Evolutionary conservation across 2,888 invertebrate species (phyloP), one percentile per base, ranked within the genome.

Genomic region (Chrysopilus asiliformis): DNA sequence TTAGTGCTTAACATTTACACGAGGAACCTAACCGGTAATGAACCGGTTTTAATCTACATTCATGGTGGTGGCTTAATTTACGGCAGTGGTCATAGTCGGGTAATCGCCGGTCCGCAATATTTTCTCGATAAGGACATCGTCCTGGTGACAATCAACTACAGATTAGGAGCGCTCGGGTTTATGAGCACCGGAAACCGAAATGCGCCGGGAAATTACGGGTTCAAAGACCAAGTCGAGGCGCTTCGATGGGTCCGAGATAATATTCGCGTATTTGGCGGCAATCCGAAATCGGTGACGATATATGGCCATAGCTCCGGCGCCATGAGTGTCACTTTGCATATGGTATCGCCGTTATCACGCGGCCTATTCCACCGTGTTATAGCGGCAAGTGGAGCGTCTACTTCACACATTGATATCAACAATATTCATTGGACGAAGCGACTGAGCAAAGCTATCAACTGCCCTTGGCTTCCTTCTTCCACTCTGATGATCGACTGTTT

Each of bases 301-400:
- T 49, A 68, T 0, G 79, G 79, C 1, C 10, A 22, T 22, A 22
- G 22, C 10, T 7, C 22, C 7, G 22, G 22, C 22, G 22, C 22
- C 10, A 8, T 22, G 22, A 22, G 22, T 10, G 10, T 22, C 7
- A 22, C 22, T 22, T 10, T 22, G 7, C 67, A 70, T 32, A 56
- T 74, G 59, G 64, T 68, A 2, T 78, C 78, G 0, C 74, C 75
- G 0, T 66, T 78, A 63, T 72, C 74, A 1, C 60, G 57, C 52
- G 72, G 69, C 56, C 49, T 81, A 0, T 80, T 81, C 57, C 78
- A 80, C 49, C 67, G 70, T 27, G 79, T 68, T 0, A 72, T 80
- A 9, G 68, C 72, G 0, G 72, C 76, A 70, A 78, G 79, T 22
- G 22, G 22, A 22, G 7, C 22, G 22, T 22, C 22, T 22, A 22